These are phyloP conservation scores for Cygnus buccinator DNA, from an alignment of 2,113 vertebrate genomes.

Conservation along the genomic window DNA sequence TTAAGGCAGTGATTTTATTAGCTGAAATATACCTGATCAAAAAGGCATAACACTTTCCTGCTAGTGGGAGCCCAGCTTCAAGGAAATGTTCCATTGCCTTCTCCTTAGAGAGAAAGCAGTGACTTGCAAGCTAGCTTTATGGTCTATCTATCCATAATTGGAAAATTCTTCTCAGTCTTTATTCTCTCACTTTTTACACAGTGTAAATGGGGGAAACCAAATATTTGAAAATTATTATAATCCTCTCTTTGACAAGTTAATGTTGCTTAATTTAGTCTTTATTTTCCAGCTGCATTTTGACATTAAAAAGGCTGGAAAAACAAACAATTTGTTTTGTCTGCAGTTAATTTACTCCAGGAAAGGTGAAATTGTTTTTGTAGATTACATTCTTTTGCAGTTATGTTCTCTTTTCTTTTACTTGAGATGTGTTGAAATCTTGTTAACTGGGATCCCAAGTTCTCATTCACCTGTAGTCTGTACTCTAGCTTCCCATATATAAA, in stretches of 20 bases:
- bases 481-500: constrained; percentile 23
- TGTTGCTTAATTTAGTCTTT: neutral
- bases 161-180: neutral
- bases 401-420: constrained; percentile 35
- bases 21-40: neutral
- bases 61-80: neutral
- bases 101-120: neutral
- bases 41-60: neutral
- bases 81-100: neutral
- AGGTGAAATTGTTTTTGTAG: constrained; percentile 26
- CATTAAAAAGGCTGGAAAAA: neutral
- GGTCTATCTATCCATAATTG: neutral
- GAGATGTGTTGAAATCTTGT: constrained; percentile 9
- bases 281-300: neutral
- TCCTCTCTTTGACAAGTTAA: neutral
- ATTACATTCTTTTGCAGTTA: constrained; percentile 27
- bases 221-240: neutral
- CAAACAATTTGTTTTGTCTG: neutral
- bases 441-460: constrained; percentile 43
- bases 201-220: neutral
- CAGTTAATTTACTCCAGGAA: neutral
- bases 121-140: neutral
- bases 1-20: neutral
- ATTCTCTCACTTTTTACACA: neutral
- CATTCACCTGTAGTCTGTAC: constrained; percentile 18